phyloP scores from a whole-genome alignment of 2,797 vertebrate genomes.

The Gymnothorax reevesii region DNA sequence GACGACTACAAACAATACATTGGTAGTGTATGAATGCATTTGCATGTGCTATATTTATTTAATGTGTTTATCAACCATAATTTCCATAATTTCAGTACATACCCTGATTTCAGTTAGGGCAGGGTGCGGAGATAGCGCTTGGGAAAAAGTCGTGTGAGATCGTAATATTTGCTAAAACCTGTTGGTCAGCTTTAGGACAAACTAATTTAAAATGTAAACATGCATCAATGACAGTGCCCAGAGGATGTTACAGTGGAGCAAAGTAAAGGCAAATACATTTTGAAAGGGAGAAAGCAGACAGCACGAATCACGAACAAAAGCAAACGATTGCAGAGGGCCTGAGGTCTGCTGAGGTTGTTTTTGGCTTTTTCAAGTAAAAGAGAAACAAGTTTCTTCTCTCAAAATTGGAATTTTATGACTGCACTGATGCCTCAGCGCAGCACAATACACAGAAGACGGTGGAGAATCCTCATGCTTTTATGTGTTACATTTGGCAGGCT shows the following conservation, averaged over 20 bases:
- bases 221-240: conserved; percentile 52
- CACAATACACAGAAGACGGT: conserved; percentile 49
- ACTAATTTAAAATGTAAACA: conserved; percentile 41
- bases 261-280: background rate
- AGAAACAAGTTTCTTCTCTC: conserved; percentile 36
- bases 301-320: conserved; percentile 4
- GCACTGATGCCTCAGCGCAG: conserved; percentile 55
- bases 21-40: background rate
- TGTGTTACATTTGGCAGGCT: conserved; percentile 80
- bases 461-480: conserved; percentile 89
- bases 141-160: background rate
- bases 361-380: conserved; percentile 42
- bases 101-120: background rate
- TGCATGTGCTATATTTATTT: background rate
- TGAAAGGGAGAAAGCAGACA: conserved; percentile 43
- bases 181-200: background rate
- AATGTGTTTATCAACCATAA: background rate
- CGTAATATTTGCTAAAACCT: background rate
- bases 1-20: too few relatives aligned
- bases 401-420: conserved; percentile 45
- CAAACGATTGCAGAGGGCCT: conserved; percentile 44
- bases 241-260: conserved; percentile 57
- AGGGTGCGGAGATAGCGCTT: background rate
- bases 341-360: conserved; percentile 58
- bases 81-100: background rate